Base-by-base conservation (phyloP, 1,140 invertebrate species). In the Araneus ventricosus region DNA sequence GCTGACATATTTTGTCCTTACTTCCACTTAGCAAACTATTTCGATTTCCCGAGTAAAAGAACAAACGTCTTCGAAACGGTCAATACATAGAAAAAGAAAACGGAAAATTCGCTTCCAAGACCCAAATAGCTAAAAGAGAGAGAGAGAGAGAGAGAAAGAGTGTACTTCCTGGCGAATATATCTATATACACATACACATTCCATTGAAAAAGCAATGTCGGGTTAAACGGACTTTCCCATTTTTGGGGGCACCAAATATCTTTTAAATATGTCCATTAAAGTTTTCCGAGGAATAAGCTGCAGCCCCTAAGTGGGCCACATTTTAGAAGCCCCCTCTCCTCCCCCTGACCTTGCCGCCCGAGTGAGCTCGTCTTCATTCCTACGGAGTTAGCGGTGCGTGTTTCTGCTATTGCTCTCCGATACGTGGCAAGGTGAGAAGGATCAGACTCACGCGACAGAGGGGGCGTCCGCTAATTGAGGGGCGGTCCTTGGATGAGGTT, bases 251-350 rank as follows among this genome's bases (percentile, higher is more conserved):
- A 30, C 34, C 41, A 86, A 92, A 92, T 92, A 92, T 92, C 90
- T 92, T 92, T 92, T 92, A 92, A 92, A 92, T 92, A 92, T 92
- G 90, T 92, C 90, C 90, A 92, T 92, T 92, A 86, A 86, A 92
- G 90, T 61, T 90, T 87, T 80, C 90, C 90, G 75, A 82, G 70
- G 34, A 82, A 82, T 90, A 52, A 63, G 70, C 27, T 59, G 52
- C 52, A 41, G 52, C 79, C 80, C 84, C 39, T 45, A 80, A 90
- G 67, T 90, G 61, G 80, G 37, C 61, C 67, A 39, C 88, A 67
- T 67, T 67, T 79, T 82, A 45, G 34, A 82, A 6, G 8, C 27
- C 57, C 86, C 86, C 86, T 45, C 7, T 45, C 10, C 45, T n/a
- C 61, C 61, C 37, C 45, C 82, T 86, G 90, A 92, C 90, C 90